phyloP scores from a whole-genome alignment of 2,113 vertebrate genomes.

The Chascanopsetta lugubris region DNA sequence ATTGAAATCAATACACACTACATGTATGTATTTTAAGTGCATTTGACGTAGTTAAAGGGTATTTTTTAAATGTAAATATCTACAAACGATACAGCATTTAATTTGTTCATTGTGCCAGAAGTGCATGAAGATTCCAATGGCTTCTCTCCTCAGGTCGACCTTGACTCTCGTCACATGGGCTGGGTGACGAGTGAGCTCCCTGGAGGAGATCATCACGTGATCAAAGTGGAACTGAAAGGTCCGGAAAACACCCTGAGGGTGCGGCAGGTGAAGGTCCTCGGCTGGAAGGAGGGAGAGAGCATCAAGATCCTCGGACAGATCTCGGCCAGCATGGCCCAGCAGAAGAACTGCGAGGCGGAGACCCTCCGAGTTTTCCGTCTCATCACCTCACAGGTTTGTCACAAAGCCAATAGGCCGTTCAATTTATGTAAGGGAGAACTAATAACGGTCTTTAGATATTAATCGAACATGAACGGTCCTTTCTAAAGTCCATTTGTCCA shows the following conservation, averaged over 20 bases:
- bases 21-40: too few relatives aligned
- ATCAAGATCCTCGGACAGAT: constrained; percentile 96
- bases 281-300: constrained; percentile 97
- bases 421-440: too few relatives aligned
- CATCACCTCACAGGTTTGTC: constrained; percentile 94
- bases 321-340: constrained; percentile 95
- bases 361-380: constrained; percentile 95
- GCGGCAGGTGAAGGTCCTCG: constrained; percentile 97
- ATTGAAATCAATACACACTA: too few relatives aligned
- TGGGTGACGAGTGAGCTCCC: constrained; percentile 98
- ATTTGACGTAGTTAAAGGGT: too few relatives aligned
- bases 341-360: constrained; percentile 97
- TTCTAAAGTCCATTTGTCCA: too few relatives aligned
- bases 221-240: constrained; percentile 97
- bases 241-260: constrained; percentile 98
- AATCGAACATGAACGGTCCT: too few relatives aligned
- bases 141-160: constrained; percentile 84
- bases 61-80: too few relatives aligned
- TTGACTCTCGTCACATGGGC: constrained; percentile 97
- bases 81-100: neutral
- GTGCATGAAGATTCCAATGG: neutral
- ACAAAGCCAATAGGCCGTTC: too few relatives aligned
- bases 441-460: too few relatives aligned
- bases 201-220: constrained; percentile 93
- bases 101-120: neutral